Conservation (phyloP, 2,797 vertebrate genomes). For the Amazona ochrocephala region DNA sequence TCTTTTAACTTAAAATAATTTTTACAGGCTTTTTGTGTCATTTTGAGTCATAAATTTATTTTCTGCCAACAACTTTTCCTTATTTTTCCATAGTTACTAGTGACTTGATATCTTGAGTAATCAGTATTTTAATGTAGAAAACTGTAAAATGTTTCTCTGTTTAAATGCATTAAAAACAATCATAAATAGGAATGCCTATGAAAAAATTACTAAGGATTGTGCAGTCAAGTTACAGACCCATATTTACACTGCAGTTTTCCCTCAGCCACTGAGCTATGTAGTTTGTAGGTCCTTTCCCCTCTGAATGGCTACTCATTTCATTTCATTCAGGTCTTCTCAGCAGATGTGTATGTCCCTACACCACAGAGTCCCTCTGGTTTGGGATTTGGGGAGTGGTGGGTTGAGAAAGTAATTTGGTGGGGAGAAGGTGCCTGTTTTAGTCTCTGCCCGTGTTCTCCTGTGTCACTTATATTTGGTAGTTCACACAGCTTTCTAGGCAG, state of each 20-base stretch:
- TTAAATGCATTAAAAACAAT: slow-evolving; percentile 61
- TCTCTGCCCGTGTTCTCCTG: neutral
- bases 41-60: slow-evolving; percentile 39
- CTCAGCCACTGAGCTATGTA: neutral
- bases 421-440: neutral
- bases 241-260: neutral
- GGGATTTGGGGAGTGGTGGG: neutral
- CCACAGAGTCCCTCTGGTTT: neutral
- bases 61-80: slow-evolving; percentile 14
- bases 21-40: slow-evolving; percentile 11
- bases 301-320: neutral
- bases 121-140: slow-evolving; percentile 40
- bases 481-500: neutral
- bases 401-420: neutral
- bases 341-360: neutral
- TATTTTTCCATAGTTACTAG: slow-evolving; percentile 13
- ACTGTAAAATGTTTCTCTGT: slow-evolving; percentile 37
- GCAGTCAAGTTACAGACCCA: neutral
- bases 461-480: neutral
- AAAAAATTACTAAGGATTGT: neutral
- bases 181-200: slow-evolving; percentile 65
- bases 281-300: neutral
- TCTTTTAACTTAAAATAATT: slow-evolving; percentile 63
- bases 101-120: slow-evolving; percentile 15
- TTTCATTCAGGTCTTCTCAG: neutral